A percentile compares a stretch with the other conserved stretches of the same genome.
Evolutionary conservation across 2,113 vertebrate species (phyloP).

Genomic region (Halichoerus grypus): DNA sequence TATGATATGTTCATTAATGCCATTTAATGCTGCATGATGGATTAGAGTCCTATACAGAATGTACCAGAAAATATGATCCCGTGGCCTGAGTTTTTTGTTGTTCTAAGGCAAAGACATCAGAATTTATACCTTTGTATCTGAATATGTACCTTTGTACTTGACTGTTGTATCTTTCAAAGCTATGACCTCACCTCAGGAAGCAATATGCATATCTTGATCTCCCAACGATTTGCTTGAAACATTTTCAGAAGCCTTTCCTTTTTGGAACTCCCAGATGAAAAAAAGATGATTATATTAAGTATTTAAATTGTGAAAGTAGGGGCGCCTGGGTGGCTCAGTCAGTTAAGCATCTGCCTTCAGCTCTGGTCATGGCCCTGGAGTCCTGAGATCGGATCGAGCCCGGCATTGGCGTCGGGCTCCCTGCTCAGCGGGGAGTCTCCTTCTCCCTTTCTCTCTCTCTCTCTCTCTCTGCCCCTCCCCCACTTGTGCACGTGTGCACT

Average conservation of each 20-base stretch:
- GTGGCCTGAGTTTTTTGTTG: neutral
- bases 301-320: slow-evolving; percentile 1
- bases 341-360: neutral
- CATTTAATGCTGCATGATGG: neutral
- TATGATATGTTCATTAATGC: neutral
- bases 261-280: neutral
- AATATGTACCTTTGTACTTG: neutral
- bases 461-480: neutral
- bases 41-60: neutral
- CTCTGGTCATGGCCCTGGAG: neutral
- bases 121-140: neutral
- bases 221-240: neutral
- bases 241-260: slow-evolving; percentile 19
- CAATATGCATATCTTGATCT: neutral
- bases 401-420: fast-evolving
- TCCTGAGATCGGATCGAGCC: neutral
- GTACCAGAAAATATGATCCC: neutral
- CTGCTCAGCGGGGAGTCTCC: neutral
- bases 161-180: neutral
- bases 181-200: neutral
- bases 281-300: neutral
- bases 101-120: slow-evolving; percentile 8
- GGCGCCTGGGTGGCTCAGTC: neutral
- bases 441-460: neutral
- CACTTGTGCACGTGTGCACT: neutral